These are phyloP conservation scores for Invenusta paracnida DNA, from an alignment of 2,888 invertebrate species.

Conservation along the genomic window DNA sequence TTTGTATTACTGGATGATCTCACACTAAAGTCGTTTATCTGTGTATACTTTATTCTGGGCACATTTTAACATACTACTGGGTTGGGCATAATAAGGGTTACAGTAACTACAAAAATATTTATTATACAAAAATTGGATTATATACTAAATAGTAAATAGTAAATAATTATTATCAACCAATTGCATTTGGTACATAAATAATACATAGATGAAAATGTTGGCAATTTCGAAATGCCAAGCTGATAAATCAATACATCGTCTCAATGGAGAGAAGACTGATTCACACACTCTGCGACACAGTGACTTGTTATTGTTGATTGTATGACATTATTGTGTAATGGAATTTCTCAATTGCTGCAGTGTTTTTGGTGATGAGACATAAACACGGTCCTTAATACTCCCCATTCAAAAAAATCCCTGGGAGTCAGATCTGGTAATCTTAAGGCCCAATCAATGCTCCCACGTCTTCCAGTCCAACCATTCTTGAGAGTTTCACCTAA, in stretches of 20 bases:
- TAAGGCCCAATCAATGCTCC: not conserved
- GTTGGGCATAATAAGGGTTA: too few relatives aligned
- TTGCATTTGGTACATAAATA: not conserved
- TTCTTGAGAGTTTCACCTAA: not conserved
- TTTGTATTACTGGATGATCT: too few relatives aligned
- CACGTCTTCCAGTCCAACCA: not conserved
- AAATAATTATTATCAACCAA: not conserved
- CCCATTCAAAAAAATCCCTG: not conserved
- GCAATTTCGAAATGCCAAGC: not conserved
- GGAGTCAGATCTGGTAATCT: not conserved
- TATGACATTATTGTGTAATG: not conserved
- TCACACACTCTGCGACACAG: not conserved
- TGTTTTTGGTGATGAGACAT: not conserved
- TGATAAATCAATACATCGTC: not conserved
- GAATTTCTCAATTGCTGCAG: not conserved
- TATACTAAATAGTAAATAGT: not conserved
- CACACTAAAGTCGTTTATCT: too few relatives aligned
- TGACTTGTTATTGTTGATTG: not conserved
- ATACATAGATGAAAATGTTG: not conserved
- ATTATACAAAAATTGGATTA: not conserved
- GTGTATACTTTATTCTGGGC: too few relatives aligned
- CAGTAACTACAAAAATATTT: not conserved
- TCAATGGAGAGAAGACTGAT: not conserved
- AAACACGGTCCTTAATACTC: not conserved
- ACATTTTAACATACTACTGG: too few relatives aligned